Conservation (phyloP, 2,888 invertebrate species). For the Ophioninae sp. region DNA sequence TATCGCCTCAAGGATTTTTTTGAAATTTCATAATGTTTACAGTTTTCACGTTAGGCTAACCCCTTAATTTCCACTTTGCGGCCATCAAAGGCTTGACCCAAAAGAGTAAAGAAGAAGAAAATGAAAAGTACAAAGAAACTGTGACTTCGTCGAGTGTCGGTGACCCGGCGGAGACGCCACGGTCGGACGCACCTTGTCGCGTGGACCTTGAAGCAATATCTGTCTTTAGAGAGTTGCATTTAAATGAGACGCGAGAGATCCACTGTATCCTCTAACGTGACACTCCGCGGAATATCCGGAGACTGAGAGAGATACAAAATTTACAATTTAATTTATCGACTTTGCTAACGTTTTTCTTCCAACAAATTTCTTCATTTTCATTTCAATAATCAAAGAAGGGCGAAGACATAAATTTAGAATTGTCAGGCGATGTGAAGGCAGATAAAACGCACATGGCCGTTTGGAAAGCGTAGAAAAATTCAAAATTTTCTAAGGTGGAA, state of each 20-base stretch:
- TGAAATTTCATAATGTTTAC: too few species aligned
- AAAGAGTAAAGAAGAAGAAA: neutral
- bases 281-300: too few species aligned
- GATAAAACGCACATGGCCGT: neutral
- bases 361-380: too few species aligned
- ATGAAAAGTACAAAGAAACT: conserved; percentile 26
- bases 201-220: conserved; percentile 4
- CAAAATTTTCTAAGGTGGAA: conserved; percentile 7
- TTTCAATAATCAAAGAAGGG: neutral
- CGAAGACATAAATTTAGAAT: neutral
- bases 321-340: neutral
- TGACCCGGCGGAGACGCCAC: conserved; percentile 40
- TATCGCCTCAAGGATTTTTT: too few species aligned
- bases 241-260: conserved; percentile 14
- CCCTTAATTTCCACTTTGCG: neutral
- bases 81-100: neutral
- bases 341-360: too few species aligned
- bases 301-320: neutral
- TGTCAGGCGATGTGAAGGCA: neutral
- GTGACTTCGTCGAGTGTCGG: conserved; percentile 11
- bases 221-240: conserved; percentile 22
- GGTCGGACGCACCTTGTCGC: conserved; percentile 8
- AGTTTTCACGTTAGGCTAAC: too few species aligned
- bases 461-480: conserved; percentile 23
- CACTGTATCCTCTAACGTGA: neutral